A percentile compares a stretch with the other conserved stretches of the same genome.
Conservation (phyloP, 1,140 invertebrate genomes). For the Goniozus legneri region DNA sequence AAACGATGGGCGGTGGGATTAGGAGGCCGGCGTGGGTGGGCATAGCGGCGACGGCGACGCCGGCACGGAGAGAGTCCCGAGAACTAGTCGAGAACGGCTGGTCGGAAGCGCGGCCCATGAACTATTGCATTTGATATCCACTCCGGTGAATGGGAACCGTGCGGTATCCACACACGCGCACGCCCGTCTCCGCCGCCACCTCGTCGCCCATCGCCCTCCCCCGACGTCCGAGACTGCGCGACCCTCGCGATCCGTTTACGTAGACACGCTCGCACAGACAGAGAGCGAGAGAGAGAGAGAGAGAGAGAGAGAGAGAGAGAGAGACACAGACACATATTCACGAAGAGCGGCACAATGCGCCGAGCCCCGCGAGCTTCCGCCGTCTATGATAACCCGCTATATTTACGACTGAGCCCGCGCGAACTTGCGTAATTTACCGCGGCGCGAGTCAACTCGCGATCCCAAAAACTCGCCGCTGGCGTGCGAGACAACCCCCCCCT, state of each 20-base stretch:
- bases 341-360: no score
- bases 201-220: not conserved
- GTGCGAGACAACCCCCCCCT: no score
- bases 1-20: constrained; percentile 28
- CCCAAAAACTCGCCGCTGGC: not conserved
- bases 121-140: constrained; percentile 40
- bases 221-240: not conserved
- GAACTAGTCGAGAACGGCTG: constrained; percentile 29
- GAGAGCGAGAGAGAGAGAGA: no score
- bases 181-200: not conserved
- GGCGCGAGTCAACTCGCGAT: no score
- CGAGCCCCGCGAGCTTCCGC: no score
- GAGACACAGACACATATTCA: no score
- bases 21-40: constrained; percentile 6
- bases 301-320: no score
- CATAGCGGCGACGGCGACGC: not conserved
- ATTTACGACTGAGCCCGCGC: constrained; percentile 6
- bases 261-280: no score
- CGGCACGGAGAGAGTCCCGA: constrained; percentile 18
- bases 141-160: constrained; percentile 14
- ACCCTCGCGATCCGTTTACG: not conserved
- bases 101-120: constrained; percentile 34
- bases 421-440: constrained; percentile 7
- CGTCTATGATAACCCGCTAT: constrained; percentile 7
- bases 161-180: not conserved